phyloP scores from a whole-genome alignment of 2,888 invertebrate genomes.

The Calameuta pallipes region DNA sequence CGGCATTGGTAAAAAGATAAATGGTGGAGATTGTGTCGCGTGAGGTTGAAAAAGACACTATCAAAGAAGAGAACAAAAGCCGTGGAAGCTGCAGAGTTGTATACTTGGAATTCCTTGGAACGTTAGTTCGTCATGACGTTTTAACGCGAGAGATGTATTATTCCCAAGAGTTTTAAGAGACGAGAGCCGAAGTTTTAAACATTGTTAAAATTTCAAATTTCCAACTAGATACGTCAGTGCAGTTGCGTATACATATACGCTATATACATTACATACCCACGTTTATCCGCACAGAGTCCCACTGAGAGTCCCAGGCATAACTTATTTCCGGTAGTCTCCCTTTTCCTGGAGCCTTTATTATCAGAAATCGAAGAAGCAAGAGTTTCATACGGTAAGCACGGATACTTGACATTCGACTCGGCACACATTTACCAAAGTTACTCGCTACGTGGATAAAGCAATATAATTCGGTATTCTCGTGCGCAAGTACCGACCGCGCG shows the following conservation, averaged over 20 bases:
- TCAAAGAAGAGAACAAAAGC: not conserved
- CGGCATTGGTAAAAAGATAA: not conserved
- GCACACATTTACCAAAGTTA: constrained; percentile 38
- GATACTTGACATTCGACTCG: constrained; percentile 46
- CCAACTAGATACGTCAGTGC: too few relatives aligned
- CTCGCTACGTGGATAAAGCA: not conserved
- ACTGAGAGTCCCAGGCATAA: not conserved
- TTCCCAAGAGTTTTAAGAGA: not conserved
- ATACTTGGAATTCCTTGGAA: not conserved
- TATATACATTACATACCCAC: not conserved
- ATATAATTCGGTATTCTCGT: constrained; percentile 44
- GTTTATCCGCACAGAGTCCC: not conserved
- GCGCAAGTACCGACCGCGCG: constrained; percentile 31
- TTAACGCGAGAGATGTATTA: not conserved
- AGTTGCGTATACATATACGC: too few relatives aligned
- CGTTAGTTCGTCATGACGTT: not conserved
- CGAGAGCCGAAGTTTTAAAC: not conserved
- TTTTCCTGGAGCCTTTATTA: not conserved
- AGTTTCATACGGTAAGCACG: not conserved
- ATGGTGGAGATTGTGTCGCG: not conserved
- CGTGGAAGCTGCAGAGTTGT: not conserved
- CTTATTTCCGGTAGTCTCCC: not conserved
- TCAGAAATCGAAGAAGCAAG: not conserved
- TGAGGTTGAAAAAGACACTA: not conserved
- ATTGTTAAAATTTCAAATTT: too few relatives aligned